These are phyloP conservation scores for Etheostoma perlongum DNA, from an alignment of 2,797 vertebrate genomes.

Conservation along the genomic window DNA sequence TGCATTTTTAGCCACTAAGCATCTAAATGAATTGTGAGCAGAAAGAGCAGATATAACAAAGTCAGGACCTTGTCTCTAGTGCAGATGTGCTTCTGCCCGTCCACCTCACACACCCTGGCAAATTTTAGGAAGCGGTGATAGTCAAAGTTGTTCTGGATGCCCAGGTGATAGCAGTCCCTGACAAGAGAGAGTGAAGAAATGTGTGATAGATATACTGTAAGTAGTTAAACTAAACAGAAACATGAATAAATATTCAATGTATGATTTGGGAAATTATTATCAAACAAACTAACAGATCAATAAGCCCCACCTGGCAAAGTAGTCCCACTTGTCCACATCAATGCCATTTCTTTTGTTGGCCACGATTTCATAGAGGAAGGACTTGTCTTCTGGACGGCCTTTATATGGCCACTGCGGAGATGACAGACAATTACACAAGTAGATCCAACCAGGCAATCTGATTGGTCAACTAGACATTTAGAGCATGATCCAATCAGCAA, in stretches of 20 bases:
- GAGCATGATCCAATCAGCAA: too few relatives aligned
- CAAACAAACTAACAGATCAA: neutral
- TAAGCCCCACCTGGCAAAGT: constrained; percentile 92
- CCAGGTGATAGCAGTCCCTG: constrained; percentile 95
- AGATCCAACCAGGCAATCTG: too few relatives aligned
- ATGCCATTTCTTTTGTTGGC: constrained; percentile 96
- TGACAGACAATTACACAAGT: neutral
- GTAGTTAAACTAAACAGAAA: neutral
- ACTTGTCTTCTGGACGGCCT: constrained; percentile 89
- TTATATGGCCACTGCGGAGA: constrained; percentile 88
- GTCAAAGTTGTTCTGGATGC: constrained; percentile 97
- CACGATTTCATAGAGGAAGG: constrained; percentile 97
- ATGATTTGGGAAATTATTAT: neutral
- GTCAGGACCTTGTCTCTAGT: constrained; percentile 92
- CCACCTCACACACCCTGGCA: constrained; percentile 90
- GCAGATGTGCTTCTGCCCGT: constrained; percentile 89
- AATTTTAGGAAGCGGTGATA: constrained; percentile 92
- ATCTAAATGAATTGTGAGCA: neutral
- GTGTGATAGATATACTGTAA: neutral
- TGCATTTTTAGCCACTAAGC: constrained; percentile 6
- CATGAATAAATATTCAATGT: neutral
- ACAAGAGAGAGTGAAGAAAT: constrained; percentile 4
- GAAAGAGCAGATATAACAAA: neutral
- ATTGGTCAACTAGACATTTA: too few relatives aligned
- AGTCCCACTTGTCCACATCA: constrained; percentile 99